Evolutionary conservation across 2,797 vertebrate species (phyloP).

Genomic region (Cyclopterus lumpus): DNA sequence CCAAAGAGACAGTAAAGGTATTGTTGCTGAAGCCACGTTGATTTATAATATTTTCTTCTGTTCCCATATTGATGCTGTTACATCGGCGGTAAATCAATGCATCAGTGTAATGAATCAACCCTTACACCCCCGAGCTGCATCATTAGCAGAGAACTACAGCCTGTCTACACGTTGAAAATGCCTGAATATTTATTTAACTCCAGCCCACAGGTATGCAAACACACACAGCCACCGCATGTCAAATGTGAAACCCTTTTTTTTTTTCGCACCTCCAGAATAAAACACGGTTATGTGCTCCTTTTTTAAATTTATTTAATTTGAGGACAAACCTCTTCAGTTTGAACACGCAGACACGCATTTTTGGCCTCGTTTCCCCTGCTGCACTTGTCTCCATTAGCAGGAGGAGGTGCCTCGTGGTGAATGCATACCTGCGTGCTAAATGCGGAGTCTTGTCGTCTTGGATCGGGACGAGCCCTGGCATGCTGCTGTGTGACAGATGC

Average conservation of each 20-base stretch:
- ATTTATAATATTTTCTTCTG: neutral
- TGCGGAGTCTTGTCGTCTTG: slow-evolving; percentile 21
- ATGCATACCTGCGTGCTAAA: slow-evolving; percentile 48
- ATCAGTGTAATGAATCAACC: neutral
- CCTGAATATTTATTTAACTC: slow-evolving; percentile 32
- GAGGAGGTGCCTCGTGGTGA: slow-evolving; percentile 14
- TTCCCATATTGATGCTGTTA: neutral
- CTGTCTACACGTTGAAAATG: slow-evolving; percentile 40
- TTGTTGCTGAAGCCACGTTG: neutral
- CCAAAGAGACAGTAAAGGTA: neutral
- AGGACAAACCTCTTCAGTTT: slow-evolving; percentile 25
- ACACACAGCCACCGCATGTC: slow-evolving; percentile 13
- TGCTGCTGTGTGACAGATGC: slow-evolving; percentile 51
- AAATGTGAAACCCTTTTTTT: slow-evolving; percentile 17
- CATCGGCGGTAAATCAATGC: neutral
- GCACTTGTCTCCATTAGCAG: neutral
- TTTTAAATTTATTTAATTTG: neutral
- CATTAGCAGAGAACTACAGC: neutral
- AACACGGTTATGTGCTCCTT: slow-evolving; percentile 18
- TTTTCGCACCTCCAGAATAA: slow-evolving; percentile 5
- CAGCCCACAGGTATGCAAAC: slow-evolving; percentile 35
- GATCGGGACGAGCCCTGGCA: slow-evolving; percentile 47
- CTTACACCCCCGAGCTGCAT: neutral
- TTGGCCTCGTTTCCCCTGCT: slow-evolving; percentile 18
- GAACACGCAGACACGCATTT: neutral